A percentile compares a stretch with the other conserved stretches of the same genome.
Conservation (phyloP, 2,797 vertebrate genomes). For the Lerista edwardsae region DNA sequence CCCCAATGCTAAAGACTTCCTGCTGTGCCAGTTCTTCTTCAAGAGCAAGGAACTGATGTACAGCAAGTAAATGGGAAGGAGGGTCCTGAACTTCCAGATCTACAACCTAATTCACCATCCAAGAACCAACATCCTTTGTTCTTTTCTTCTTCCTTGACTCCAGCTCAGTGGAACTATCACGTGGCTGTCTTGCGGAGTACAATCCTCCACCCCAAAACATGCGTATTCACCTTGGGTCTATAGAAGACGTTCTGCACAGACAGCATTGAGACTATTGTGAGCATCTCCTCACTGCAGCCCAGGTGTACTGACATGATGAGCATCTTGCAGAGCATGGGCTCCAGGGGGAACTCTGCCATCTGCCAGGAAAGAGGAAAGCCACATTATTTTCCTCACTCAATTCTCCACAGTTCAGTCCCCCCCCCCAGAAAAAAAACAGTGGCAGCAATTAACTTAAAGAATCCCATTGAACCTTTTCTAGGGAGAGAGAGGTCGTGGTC, state of each 20-base stretch:
- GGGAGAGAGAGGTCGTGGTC: background rate
- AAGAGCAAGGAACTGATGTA: background rate
- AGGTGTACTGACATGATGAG: constrained; percentile 98
- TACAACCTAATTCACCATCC: background rate
- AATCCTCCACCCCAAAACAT: background rate
- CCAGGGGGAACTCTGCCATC: constrained; percentile 99
- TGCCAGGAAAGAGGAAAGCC: constrained; percentile 66
- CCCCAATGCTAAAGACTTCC: background rate
- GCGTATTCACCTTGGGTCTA: constrained; percentile 87
- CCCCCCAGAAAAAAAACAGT: background rate
- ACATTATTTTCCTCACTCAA: background rate
- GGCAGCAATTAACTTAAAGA: too few relatives aligned
- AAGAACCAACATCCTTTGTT: background rate
- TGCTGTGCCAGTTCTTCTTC: background rate
- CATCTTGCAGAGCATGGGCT: constrained; percentile 99
- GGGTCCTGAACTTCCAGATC: background rate
- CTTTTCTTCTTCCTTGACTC: background rate
- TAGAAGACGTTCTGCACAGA: constrained; percentile 99
- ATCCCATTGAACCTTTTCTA: too few relatives aligned
- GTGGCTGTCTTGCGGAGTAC: background rate
- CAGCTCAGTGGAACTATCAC: background rate
- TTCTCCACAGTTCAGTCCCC: background rate
- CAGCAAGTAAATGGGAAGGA: background rate
- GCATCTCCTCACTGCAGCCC: constrained; percentile 98
- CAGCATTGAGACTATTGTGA: constrained; percentile 98